Evolutionary conservation across 2,888 invertebrate species (phyloP).

Genomic region (Eurytoma adleriae): DNA sequence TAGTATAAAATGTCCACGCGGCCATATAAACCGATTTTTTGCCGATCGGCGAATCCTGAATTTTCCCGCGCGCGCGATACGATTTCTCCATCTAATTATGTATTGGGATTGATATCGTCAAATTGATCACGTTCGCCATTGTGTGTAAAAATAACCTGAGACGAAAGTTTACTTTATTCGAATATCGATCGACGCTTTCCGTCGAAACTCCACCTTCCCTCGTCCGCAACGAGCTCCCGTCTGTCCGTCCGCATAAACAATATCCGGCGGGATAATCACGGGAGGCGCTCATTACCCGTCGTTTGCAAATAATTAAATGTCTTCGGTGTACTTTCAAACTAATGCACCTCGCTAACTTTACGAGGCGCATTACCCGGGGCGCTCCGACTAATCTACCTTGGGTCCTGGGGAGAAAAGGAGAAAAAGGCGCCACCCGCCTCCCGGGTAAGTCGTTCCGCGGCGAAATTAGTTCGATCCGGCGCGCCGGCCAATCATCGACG

Average conservation of each 20-base stretch:
- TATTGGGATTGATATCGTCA: not conserved
- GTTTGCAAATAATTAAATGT: too few species aligned
- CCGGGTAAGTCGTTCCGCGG: not conserved
- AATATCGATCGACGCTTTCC: not conserved
- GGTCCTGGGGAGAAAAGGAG: not conserved
- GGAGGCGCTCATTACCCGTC: too few species aligned
- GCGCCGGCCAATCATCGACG: not conserved
- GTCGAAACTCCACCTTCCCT: not conserved
- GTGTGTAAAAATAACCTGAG: not conserved
- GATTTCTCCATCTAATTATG: conserved; percentile 32
- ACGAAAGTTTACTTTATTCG: not conserved
- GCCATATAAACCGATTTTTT: not conserved
- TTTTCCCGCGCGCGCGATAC: not conserved
- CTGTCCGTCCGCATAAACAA: too few species aligned
- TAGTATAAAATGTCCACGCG: not conserved
- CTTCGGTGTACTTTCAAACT: too few species aligned
- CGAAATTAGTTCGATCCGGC: not conserved
- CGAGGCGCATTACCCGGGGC: too few species aligned
- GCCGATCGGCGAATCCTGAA: conserved; percentile 9
- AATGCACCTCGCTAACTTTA: too few species aligned
- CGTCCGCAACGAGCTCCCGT: too few species aligned
- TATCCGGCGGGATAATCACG: too few species aligned
- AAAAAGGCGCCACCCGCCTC: not conserved
- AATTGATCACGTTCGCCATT: conserved; percentile 4
- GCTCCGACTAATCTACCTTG: too few species aligned